Evolutionary conservation across 1,140 invertebrate genomes (phyloP).

Genomic region (Eupristina koningsbergeri): DNA sequence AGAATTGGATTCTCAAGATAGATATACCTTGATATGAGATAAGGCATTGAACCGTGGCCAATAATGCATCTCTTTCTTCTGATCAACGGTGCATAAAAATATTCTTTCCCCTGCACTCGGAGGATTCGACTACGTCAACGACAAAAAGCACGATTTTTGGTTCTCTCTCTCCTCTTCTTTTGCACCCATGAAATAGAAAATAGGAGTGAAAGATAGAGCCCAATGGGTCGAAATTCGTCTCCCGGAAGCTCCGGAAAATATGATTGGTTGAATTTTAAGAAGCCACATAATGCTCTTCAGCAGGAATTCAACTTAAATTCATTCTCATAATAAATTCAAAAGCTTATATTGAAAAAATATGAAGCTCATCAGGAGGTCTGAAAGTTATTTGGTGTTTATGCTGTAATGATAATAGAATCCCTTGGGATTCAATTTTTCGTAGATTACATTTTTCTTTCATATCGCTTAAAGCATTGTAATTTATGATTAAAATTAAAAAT

Average conservation of each 20-base stretch:
- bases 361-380: background rate
- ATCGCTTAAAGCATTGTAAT: too few relatives aligned
- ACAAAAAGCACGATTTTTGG: conserved; percentile 27
- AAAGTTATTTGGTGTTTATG: background rate
- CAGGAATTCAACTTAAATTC: background rate
- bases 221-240: conserved; percentile 12
- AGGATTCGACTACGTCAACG: background rate
- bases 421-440: background rate
- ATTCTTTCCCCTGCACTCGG: conserved; percentile 20
- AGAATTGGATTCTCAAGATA: conserved; percentile 43
- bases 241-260: background rate
- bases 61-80: conserved; percentile 51
- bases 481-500: too few relatives aligned
- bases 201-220: background rate
- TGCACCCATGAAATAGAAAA: background rate
- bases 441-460: background rate
- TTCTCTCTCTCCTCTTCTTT: background rate
- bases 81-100: conserved; percentile 51
- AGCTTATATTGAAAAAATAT: background rate
- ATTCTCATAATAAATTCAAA: conserved; percentile 1
- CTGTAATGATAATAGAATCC: background rate
- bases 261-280: conserved; percentile 32
- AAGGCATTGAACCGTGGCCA: conserved; percentile 48
- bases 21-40: conserved; percentile 50
- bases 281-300: conserved; percentile 35